phyloP scores from a whole-genome alignment of 2,888 invertebrate species.

The Corythucha ciliata region DNA sequence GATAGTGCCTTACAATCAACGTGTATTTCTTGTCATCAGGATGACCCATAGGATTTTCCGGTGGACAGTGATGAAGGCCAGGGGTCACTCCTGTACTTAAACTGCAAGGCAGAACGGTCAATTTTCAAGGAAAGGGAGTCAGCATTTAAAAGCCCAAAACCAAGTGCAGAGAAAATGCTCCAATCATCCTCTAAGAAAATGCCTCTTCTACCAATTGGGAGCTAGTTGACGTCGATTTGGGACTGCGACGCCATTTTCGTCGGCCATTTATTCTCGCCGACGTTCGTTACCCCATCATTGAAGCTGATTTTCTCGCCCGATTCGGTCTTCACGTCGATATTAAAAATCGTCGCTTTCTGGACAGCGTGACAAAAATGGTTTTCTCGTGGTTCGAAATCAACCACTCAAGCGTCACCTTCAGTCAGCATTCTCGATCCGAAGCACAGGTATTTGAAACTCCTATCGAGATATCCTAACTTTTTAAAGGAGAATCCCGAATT shows the following conservation, averaged over 20 bases:
- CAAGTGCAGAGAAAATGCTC: too few relatives aligned
- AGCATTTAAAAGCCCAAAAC: too few relatives aligned
- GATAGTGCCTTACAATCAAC: too few relatives aligned
- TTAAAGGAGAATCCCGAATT: background rate
- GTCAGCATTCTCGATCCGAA: slow-evolving; percentile 10
- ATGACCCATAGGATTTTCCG: too few relatives aligned
- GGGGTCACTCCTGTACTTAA: too few relatives aligned
- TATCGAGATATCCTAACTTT: slow-evolving; percentile 18
- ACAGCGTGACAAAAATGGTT: slow-evolving; percentile 1
- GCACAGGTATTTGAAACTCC: slow-evolving; percentile 5
- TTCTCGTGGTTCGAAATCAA: background rate
- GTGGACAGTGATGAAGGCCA: too few relatives aligned
- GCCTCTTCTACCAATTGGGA: slow-evolving; percentile 15
- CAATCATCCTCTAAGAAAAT: background rate
- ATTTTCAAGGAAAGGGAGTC: too few relatives aligned
- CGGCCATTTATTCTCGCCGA: slow-evolving; percentile 22
- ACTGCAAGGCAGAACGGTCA: too few relatives aligned
- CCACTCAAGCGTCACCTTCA: background rate
- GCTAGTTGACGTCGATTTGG: slow-evolving; percentile 8
- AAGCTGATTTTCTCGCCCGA: slow-evolving; percentile 17
- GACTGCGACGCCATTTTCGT: slow-evolving; percentile 16
- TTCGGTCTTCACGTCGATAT: slow-evolving; percentile 18
- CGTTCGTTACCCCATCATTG: slow-evolving; percentile 15
- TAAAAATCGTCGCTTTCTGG: slow-evolving; percentile 12
- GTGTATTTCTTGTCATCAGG: too few relatives aligned